phyloP scores from a whole-genome alignment of 2,797 vertebrate species.

The Meriones psammophilus region DNA sequence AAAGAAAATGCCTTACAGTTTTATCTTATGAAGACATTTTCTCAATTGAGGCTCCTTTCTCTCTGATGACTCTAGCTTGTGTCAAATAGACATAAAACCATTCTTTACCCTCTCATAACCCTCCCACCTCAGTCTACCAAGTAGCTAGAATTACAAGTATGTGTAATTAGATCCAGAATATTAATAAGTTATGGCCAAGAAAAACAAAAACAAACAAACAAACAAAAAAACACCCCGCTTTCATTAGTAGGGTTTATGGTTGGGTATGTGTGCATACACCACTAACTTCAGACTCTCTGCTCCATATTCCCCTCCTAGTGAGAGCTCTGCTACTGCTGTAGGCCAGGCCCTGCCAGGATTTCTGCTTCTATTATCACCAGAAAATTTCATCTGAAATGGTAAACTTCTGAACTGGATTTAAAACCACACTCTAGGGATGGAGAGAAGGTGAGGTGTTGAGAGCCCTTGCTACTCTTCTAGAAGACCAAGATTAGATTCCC shows the following conservation, averaged over 20 bases:
- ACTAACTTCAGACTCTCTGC: slow-evolving; percentile 41
- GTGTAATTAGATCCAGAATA: neutral
- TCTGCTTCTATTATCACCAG: slow-evolving; percentile 26
- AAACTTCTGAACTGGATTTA: slow-evolving; percentile 64
- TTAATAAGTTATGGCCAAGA: neutral
- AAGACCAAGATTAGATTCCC: neutral
- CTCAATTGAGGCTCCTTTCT: neutral
- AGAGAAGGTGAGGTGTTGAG: neutral
- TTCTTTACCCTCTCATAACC: neutral
- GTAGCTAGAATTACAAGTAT: neutral
- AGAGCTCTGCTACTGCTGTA: neutral
- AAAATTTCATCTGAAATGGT: slow-evolving; percentile 30
- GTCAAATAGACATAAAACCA: neutral
- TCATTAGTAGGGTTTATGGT: neutral
- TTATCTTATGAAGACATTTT: neutral
- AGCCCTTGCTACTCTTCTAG: neutral
- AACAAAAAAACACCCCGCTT: neutral
- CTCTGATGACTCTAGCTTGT: neutral
- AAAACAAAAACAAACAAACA: neutral
- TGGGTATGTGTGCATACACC: neutral
- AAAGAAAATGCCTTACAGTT: neutral
- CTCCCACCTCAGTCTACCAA: neutral
- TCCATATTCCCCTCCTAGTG: neutral
- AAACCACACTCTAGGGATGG: slow-evolving; percentile 6
- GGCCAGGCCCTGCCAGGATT: slow-evolving; percentile 12